Evolutionary conservation across 23 tunicate genomes (phyloP).

Genomic region (Trididemnum clinides): DNA sequence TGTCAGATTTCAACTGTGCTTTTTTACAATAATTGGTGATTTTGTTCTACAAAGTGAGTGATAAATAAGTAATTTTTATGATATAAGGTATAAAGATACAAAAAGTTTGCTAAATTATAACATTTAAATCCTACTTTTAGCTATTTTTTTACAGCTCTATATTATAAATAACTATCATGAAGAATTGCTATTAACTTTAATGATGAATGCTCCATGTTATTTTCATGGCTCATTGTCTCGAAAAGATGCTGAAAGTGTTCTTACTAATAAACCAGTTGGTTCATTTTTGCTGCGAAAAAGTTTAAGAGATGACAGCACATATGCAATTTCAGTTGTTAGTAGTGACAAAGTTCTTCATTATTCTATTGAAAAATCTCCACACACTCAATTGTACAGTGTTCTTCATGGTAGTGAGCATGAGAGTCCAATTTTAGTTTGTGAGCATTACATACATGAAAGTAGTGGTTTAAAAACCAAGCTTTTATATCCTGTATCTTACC

Average conservation of each 20-base stretch:
- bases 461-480: slow-evolving; percentile 65
- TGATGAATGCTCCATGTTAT: too few relatives aligned
- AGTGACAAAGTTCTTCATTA: slow-evolving; percentile 37
- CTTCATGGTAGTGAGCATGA: slow-evolving; percentile 42
- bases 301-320: slow-evolving; percentile 13
- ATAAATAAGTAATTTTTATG: too few relatives aligned
- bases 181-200: too few relatives aligned
- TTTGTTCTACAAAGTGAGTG: too few relatives aligned
- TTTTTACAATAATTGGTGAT: too few relatives aligned
- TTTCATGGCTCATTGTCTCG: slow-evolving; percentile 54
- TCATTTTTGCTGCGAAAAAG: slow-evolving; percentile 73
- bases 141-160: too few relatives aligned
- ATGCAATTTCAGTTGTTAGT: slow-evolving; percentile 55
- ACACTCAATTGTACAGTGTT: slow-evolving; percentile 27
- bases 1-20: too few relatives aligned
- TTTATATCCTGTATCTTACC: slow-evolving; percentile 26
- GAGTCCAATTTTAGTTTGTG: slow-evolving; percentile 43
- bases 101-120: too few relatives aligned
- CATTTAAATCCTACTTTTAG: too few relatives aligned
- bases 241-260: slow-evolving; percentile 14
- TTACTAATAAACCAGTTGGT: slow-evolving; percentile 40
- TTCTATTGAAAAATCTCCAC: slow-evolving; percentile 27
- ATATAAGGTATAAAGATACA: too few relatives aligned
- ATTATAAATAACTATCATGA: too few relatives aligned
- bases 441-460: slow-evolving; percentile 60